Evolutionary conservation across 2,797 vertebrate genomes (phyloP), one percentile per base, ranked within the genome.

Genomic region (Tamandua tetradactyla): DNA sequence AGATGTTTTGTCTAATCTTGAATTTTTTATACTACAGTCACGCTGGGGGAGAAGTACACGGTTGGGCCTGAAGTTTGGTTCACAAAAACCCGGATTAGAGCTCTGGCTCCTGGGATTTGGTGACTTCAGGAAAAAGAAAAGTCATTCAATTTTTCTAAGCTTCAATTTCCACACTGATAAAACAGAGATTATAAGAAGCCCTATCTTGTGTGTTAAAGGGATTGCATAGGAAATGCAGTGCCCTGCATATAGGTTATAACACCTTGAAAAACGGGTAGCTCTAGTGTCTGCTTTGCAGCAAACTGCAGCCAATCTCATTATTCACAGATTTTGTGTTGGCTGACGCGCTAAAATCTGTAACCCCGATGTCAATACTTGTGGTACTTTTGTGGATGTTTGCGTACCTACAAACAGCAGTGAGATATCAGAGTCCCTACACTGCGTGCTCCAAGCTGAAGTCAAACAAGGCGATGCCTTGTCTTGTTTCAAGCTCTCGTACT

Each of bases 131-230:
- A 68, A 55, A 55, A 55, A 55, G 52, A 55, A 55, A 74, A 40
- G 61, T 10, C 3, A 64, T 35, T 87, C n/a, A 44, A 20, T 20
- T 80, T 80, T 71, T 35, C 20, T 12, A 69, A 81, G 23, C 32
- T 91, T 89, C 74, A 15, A 14, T 84, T 83, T 91, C 42, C 49
- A 91, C 89, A 71, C 40, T 27, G 49, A 72, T 40, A 81, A 87
- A 86, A 69, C 0, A 9, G 44, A 88, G 79, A 30, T 61, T 4
- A 27, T 30, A 35, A 71, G 15, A 62, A 55, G 15, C 40, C n/a
- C 1, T 30, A 3, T n/a, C 13, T 42, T 18, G 1, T 0, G 15
- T 3, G 2, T 62, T 40, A n/a, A 4, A 49, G 15, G 64, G 85
- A 88, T 13, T 11, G 22, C 2, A 2, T 7, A 30, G 22, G 79